Percentiles rank a stretch among this genome's conserved stretches.
phyloP scores from a whole-genome alignment of 2,113 vertebrate species.

The Myotis brandtii region DNA sequence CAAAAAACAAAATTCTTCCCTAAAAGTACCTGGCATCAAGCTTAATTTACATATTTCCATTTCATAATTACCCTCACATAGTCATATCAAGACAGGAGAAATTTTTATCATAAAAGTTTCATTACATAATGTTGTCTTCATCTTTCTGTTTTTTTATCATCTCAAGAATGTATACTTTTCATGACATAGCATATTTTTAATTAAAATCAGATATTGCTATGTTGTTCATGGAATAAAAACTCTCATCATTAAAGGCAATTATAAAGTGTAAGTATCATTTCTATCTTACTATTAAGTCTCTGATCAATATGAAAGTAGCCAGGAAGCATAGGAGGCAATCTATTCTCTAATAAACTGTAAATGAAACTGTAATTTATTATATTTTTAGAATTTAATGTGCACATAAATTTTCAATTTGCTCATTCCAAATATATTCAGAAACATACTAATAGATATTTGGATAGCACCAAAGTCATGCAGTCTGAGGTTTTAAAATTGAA shows the following conservation, averaged over 20 bases:
- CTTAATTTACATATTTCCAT: background rate
- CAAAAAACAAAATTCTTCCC: background rate
- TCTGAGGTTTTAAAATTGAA: conserved; percentile 11
- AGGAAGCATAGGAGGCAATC: conserved; percentile 37
- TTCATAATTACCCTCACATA: background rate
- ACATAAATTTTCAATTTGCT: conserved; percentile 62
- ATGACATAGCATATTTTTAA: background rate
- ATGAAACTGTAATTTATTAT: conserved; percentile 4
- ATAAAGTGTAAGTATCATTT: conserved; percentile 31
- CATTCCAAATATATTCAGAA: conserved; percentile 51
- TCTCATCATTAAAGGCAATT: background rate
- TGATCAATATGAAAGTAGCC: conserved; percentile 57
- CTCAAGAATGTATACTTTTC: background rate
- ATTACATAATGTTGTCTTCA: background rate
- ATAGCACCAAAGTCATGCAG: conserved; percentile 3
- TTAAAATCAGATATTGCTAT: background rate
- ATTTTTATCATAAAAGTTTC: background rate
- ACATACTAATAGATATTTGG: conserved; percentile 28
- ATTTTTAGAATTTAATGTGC: conserved; percentile 52
- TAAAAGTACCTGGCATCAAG: background rate
- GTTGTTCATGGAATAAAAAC: background rate
- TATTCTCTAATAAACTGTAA: conserved; percentile 52
- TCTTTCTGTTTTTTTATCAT: background rate
- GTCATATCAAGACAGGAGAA: background rate
- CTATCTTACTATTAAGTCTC: conserved; percentile 37